These are phyloP conservation scores for Craniophora ligustri DNA, from an alignment of 2,888 invertebrate species.

Conservation along the genomic window DNA sequence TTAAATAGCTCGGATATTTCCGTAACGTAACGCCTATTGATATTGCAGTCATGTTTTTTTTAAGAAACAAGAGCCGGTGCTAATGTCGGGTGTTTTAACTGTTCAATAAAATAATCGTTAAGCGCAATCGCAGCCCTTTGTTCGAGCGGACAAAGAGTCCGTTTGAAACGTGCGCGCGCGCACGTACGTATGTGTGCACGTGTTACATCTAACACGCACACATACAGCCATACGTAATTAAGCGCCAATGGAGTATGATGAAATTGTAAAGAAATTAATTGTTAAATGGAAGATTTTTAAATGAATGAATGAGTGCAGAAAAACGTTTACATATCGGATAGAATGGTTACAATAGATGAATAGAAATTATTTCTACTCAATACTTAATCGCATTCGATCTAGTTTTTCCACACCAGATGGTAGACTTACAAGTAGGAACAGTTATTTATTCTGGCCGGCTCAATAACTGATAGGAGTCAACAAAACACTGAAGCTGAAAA, in stretches of 20 bases:
- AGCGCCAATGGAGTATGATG: slow-evolving; percentile 37
- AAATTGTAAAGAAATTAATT: slow-evolving; percentile 45
- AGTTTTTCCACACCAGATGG: no score
- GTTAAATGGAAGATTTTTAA: slow-evolving; percentile 35
- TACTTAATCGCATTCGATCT: no score
- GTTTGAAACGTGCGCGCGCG: slow-evolving; percentile 40
- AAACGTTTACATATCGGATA: slow-evolving; percentile 22
- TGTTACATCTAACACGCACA: slow-evolving; percentile 14
- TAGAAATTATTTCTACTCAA: slow-evolving; percentile 22
- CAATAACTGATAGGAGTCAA: no score
- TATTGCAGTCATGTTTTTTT: no score
- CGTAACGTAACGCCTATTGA: no score
- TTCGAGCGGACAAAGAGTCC: slow-evolving; percentile 52
- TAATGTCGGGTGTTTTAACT: slow-evolving; percentile 16
- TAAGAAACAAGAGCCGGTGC: slow-evolving; percentile 5
- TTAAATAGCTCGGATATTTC: no score
- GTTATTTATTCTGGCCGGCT: no score
- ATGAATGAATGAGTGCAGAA: slow-evolving; percentile 38
- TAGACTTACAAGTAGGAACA: no score
- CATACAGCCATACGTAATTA: slow-evolving; percentile 17
- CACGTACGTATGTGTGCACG: slow-evolving; percentile 58
- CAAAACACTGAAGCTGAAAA: no score
- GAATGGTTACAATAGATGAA: slow-evolving; percentile 24
- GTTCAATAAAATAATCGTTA: slow-evolving; percentile 16
- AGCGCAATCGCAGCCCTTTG: slow-evolving; percentile 36